A percentile compares a stretch with the other conserved stretches of the same genome.
These are phyloP conservation scores for Drosophila antonietae DNA, from an alignment of 2,888 invertebrate genomes.

Conservation along the genomic window DNA sequence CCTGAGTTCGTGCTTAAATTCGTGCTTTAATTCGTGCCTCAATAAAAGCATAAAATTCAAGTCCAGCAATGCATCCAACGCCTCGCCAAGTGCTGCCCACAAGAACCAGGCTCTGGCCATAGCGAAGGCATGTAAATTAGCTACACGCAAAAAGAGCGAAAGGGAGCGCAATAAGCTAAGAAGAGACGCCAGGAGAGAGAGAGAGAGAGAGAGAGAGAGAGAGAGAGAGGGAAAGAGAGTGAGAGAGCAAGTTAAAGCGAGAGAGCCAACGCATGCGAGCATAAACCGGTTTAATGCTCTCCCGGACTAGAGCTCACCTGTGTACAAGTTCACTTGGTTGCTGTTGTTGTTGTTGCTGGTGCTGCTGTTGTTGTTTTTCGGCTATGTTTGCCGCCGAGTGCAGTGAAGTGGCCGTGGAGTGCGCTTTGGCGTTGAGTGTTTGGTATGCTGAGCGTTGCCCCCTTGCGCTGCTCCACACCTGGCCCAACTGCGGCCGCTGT, in stretches of 20 bases:
- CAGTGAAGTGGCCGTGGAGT: slow-evolving; percentile 69
- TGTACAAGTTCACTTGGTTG: slow-evolving; percentile 61
- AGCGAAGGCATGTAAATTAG: slow-evolving; percentile 38
- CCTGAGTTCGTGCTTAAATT: slow-evolving; percentile 16
- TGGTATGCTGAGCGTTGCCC: slow-evolving; percentile 64
- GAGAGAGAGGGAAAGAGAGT: not conserved
- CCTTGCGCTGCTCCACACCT: not conserved
- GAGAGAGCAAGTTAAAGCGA: slow-evolving; percentile 1
- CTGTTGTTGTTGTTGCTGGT: slow-evolving; percentile 43
- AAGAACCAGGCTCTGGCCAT: slow-evolving; percentile 45
- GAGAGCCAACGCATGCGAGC: slow-evolving; percentile 28
- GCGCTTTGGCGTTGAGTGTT: slow-evolving; percentile 79
- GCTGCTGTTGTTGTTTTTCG: slow-evolving; percentile 51
- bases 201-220: not conserved
- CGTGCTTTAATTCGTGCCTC: slow-evolving; percentile 17
- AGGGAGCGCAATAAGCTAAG: not conserved
- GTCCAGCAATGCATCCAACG: slow-evolving; percentile 74
- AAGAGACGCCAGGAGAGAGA: not conserved
- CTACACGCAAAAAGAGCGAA: slow-evolving; percentile 10
- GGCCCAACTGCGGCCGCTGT: slow-evolving; percentile 18
- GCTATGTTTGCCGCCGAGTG: slow-evolving; percentile 64
- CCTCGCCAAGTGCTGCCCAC: slow-evolving; percentile 63
- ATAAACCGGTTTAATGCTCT: slow-evolving; percentile 65
- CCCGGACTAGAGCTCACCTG: slow-evolving; percentile 62
- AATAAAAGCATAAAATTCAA: slow-evolving; percentile 70